Base-by-base conservation (phyloP, 2,113 vertebrate genomes). In the Rissa tridactyla region DNA sequence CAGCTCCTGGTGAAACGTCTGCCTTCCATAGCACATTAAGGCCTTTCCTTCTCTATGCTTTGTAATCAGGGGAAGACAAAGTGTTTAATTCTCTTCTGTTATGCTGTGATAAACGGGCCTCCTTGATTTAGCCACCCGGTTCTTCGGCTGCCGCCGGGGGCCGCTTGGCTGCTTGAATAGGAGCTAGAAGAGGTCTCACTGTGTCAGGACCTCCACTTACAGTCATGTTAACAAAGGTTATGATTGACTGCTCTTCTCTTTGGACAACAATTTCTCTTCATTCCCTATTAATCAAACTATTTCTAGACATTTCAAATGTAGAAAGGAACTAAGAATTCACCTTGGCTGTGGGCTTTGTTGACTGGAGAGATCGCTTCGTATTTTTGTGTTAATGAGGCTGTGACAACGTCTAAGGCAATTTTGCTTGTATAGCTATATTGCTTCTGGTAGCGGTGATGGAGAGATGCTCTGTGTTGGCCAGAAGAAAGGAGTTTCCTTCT, bases 1-100 rank as follows among this genome's bases (percentile, higher is more conserved):
- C 96, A 94, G 91, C 69, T 85, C 90, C 92, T 80, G 90, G 52
- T 92, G 89, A 64, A 79, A 82, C 9, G 78, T 29, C 52, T 89
- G 94, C 86, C 66, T 58, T 70, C 65, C 77, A 85, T 86, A 96
- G 73, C 86, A 12, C 36, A 4, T 15, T 20, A 32, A 82, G 73
- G 62, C n/a, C 40, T 76, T 79, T 64, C 8, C 1, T 70, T 47
- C 46, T 0, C 61, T 1, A 10, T 4, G 49, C 40, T 89, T 46
- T 89, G 92, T 91, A 54, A 78, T 82, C 13, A 0, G 76, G 77
- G 40, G 11, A 65, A 82, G 86, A 66, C 94, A 87, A 93, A 75
- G 83, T 6, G 27, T 72, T 92, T 40, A 72, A 62, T 91, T 96
- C 86, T 38, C 13, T 54, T 94, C 95, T 89, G 95, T 85, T 94